Conservation (phyloP, 2,797 vertebrate species). For the Sciaenops ocellatus region DNA sequence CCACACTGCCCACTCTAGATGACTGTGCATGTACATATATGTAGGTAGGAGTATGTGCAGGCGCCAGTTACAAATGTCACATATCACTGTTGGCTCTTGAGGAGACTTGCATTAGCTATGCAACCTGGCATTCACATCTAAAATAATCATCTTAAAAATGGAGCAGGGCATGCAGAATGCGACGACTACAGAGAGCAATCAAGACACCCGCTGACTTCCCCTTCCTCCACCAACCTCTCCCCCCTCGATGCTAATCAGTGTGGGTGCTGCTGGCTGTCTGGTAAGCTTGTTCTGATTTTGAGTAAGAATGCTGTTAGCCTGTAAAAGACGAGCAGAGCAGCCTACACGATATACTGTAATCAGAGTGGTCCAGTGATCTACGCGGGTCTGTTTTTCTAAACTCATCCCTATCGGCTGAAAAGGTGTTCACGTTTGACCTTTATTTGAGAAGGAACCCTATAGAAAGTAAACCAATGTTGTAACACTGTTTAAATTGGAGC, state of each 20-base stretch:
- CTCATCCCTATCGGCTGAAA: not conserved
- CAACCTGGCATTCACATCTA: constrained; percentile 37
- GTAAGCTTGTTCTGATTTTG: constrained; percentile 53
- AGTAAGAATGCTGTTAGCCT: constrained; percentile 38
- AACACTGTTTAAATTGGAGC: not conserved
- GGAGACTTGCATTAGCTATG: constrained; percentile 30
- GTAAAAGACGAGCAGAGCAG: constrained; percentile 10
- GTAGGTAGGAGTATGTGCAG: not conserved
- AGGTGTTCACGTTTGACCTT: not conserved
- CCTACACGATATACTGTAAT: not conserved
- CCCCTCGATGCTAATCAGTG: constrained; percentile 67
- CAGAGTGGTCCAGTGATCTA: not conserved
- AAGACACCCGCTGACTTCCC: constrained; percentile 47
- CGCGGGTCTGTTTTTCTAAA: not conserved
- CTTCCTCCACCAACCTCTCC: constrained; percentile 43
- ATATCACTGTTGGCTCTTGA: constrained; percentile 2
- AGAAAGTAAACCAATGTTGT: too few relatives aligned
- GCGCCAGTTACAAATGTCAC: not conserved
- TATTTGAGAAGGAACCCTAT: not conserved
- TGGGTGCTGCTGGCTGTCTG: constrained; percentile 58
- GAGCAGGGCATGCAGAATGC: constrained; percentile 25
- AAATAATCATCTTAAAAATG: constrained; percentile 59
- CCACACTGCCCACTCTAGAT: constrained; percentile 15
- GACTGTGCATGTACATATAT: not conserved
- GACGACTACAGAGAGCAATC: constrained; percentile 61